Evolutionary conservation across 2,797 vertebrate genomes (phyloP).

Genomic region (Darevskia nairensis): DNA sequence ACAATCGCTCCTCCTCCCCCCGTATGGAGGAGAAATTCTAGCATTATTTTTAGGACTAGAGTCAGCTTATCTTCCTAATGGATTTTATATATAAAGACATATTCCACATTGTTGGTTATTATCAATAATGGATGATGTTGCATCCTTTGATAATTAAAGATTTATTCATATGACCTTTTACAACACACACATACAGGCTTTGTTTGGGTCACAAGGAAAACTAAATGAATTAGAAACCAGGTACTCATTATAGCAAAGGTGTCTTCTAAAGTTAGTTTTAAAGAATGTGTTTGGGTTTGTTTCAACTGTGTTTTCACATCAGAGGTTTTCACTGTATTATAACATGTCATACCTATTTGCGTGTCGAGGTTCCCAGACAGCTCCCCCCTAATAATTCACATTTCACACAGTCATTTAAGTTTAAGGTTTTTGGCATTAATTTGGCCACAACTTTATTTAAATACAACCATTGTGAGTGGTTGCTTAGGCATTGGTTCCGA

Average conservation of each 20-base stretch:
- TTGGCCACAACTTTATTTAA: too few species aligned
- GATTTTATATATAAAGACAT: constrained; percentile 78
- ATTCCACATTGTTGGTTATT: constrained; percentile 77
- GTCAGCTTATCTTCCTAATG: constrained; percentile 76
- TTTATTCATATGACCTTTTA: constrained; percentile 82
- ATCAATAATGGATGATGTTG: constrained; percentile 81
- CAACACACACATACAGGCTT: constrained; percentile 75
- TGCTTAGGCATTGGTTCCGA: too few species aligned
- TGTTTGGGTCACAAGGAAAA: constrained; percentile 78
- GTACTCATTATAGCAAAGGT: constrained; percentile 79
- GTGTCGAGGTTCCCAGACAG: too few species aligned
- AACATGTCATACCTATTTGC: constrained; percentile 62
- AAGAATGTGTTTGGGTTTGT: constrained; percentile 68
- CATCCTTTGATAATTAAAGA: constrained; percentile 83
- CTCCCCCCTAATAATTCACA: too few species aligned
- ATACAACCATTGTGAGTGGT: too few species aligned
- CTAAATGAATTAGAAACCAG: constrained; percentile 78
- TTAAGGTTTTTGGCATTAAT: too few species aligned
- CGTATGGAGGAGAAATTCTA: background rate
- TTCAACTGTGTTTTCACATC: constrained; percentile 53
- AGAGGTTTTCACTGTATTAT: constrained; percentile 62
- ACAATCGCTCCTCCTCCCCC: constrained; percentile 48
- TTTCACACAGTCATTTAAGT: too few species aligned
- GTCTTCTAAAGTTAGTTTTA: constrained; percentile 75
- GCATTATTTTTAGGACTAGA: constrained; percentile 63